Conservation (phyloP, 2,888 invertebrate genomes). For the Teleogryllus oceanicus region DNA sequence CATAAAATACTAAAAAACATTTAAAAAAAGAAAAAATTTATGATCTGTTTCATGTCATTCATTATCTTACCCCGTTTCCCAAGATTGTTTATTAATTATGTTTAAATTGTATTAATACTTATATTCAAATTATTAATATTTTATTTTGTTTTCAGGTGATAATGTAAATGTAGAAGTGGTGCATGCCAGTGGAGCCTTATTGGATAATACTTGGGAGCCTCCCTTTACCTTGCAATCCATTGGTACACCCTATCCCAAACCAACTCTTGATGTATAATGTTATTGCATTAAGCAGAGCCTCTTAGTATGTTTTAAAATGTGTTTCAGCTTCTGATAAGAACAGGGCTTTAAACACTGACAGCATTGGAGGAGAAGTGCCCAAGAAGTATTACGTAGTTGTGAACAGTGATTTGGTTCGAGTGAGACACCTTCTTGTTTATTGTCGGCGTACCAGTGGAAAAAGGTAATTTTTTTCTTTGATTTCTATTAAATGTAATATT, state of each 20-base stretch:
- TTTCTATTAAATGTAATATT: no score
- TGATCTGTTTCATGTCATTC: no score
- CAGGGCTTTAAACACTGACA: slow-evolving; percentile 42
- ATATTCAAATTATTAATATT: no score
- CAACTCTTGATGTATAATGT: neutral
- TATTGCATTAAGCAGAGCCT: neutral
- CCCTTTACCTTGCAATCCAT: neutral
- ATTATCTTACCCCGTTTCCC: no score
- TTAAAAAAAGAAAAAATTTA: no score
- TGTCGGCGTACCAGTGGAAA: slow-evolving; percentile 38
- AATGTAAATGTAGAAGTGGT: neutral
- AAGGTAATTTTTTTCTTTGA: slow-evolving; percentile 18
- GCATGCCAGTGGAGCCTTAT: neutral
- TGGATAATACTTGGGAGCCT: neutral
- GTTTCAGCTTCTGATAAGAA: slow-evolving; percentile 18
- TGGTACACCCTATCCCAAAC: neutral
- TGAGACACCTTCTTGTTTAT: slow-evolving; percentile 74
- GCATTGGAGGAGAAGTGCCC: slow-evolving; percentile 53
- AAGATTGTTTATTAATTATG: no score
- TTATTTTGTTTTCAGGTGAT: neutral
- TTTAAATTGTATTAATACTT: no score
- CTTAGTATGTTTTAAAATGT: neutral
- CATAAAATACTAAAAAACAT: no score
- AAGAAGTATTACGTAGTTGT: slow-evolving; percentile 71
- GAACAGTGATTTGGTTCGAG: slow-evolving; percentile 70